A percentile compares a stretch with the other conserved stretches of the same genome.
phyloP scores from a whole-genome alignment of 2,888 invertebrate species.

The Heliconius ethilla region DNA sequence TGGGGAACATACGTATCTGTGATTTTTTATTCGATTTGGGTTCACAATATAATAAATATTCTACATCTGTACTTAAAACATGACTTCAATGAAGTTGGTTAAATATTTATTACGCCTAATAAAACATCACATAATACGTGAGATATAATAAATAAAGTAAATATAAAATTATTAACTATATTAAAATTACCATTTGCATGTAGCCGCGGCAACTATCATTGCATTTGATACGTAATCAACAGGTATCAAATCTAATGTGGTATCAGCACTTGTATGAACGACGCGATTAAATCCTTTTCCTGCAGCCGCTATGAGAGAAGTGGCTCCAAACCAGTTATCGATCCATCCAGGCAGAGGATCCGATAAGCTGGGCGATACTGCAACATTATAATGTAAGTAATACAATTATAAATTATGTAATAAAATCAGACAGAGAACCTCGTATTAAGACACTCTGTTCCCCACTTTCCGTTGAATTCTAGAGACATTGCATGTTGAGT shows the following conservation, averaged over 20 bases:
- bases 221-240: not conserved
- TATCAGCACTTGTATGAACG: not conserved
- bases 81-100: too few species aligned
- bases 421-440: too few species aligned
- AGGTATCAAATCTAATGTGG: not conserved
- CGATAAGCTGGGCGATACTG: not conserved
- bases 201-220: not conserved
- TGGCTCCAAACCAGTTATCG: not conserved
- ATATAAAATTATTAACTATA: not conserved
- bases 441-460: too few species aligned
- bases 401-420: too few species aligned
- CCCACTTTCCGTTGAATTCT: too few species aligned
- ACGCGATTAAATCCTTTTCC: not conserved
- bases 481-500: too few species aligned
- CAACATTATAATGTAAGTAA: not conserved
- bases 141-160: not conserved
- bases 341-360: not conserved
- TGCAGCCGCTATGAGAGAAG: not conserved
- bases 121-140: not conserved
- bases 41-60: too few species aligned
- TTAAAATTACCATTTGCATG: not conserved
- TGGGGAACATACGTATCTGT: too few species aligned
- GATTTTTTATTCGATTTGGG: too few species aligned
- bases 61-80: too few species aligned
- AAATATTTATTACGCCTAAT: too few species aligned